phyloP scores from a whole-genome alignment of 2,113 vertebrate species.

The Coreoperca whiteheadi region DNA sequence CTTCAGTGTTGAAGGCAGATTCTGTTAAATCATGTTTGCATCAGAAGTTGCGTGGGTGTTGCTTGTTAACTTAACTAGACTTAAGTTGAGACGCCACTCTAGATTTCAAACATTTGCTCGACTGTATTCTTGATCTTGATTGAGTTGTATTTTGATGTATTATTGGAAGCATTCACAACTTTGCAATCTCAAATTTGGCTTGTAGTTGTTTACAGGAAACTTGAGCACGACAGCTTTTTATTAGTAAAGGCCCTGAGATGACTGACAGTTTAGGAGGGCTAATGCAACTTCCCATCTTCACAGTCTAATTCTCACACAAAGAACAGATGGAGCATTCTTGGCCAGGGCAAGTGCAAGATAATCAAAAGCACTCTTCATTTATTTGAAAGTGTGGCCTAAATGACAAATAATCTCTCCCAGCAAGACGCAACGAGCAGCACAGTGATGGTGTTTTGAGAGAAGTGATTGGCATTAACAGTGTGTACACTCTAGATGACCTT shows the following conservation, averaged over 20 bases:
- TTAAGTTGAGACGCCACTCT: neutral
- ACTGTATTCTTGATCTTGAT: neutral
- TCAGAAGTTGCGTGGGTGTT: neutral
- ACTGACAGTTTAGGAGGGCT: constrained; percentile 10
- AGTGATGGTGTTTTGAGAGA: neutral
- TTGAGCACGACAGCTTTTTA: constrained; percentile 13
- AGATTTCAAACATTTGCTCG: neutral
- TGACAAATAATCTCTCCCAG: constrained; percentile 23
- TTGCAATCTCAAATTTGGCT: constrained; percentile 4
- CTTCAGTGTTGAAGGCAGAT: neutral
- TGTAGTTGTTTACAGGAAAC: neutral
- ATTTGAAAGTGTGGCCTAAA: constrained; percentile 41
- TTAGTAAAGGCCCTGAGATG: neutral
- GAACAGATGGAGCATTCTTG: constrained; percentile 49
- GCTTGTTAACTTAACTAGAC: constrained; percentile 10
- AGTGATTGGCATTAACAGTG: constrained; percentile 2
- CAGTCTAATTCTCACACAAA: constrained; percentile 42
- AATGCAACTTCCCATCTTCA: constrained; percentile 27
- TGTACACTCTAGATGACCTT: neutral
- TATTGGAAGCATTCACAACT: neutral
- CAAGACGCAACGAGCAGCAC: neutral
- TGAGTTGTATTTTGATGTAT: neutral
- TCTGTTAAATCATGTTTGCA: neutral
- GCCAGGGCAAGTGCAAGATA: constrained; percentile 32
- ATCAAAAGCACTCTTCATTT: constrained; percentile 72